These are phyloP conservation scores for Conus ventricosus DNA, from an alignment of 1,140 invertebrate genomes.

Conservation along the genomic window DNA sequence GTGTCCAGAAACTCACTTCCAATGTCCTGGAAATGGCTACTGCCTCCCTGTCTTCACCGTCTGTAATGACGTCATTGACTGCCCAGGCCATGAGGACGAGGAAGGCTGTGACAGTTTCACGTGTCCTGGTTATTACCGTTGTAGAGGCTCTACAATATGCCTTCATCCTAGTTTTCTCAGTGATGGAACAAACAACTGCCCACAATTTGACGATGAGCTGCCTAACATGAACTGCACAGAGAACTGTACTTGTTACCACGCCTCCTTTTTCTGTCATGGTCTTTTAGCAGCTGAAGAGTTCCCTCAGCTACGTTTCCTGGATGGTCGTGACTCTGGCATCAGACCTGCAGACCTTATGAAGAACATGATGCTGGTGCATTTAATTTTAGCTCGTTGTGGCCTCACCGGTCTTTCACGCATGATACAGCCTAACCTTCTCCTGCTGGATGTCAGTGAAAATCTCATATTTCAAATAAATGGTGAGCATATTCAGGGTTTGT, in stretches of 20 bases:
- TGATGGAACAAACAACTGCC: constrained; percentile 12
- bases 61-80: neutral
- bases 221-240: constrained; percentile 68
- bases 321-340: neutral
- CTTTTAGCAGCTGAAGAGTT: neutral
- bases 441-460: neutral
- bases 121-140: neutral
- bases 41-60: neutral
- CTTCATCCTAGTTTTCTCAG: neutral
- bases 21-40: neutral
- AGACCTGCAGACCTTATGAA: neutral
- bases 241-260: constrained; percentile 35
- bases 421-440: neutral
- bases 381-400: neutral
- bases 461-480: neutral
- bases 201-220: constrained; percentile 29
- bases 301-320: neutral
- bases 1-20: neutral
- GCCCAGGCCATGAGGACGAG: constrained; percentile 1
- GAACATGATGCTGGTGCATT: neutral
- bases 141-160: neutral
- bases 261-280: neutral
- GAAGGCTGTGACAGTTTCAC: neutral
- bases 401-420: neutral
- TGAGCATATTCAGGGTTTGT: neutral